These are phyloP conservation scores for Didymodactylos carnosus DNA, from an alignment of 2,888 invertebrate genomes.

Conservation along the genomic window DNA sequence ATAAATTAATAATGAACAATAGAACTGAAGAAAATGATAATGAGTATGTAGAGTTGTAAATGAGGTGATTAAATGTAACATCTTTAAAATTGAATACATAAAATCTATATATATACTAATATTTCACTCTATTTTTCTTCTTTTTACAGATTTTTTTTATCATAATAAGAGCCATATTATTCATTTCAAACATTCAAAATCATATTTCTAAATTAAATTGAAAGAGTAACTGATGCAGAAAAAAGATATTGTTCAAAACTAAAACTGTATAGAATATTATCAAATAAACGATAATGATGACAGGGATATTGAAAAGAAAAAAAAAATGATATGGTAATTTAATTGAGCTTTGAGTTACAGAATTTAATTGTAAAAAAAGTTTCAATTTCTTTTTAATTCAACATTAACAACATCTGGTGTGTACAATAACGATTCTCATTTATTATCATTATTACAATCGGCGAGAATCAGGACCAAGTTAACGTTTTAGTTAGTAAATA, in stretches of 20 bases:
- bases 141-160: not conserved
- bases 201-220: not conserved
- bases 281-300: too few species aligned
- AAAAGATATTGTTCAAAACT: not conserved
- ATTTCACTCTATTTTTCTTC: not conserved
- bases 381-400: not conserved
- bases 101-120: too few species aligned
- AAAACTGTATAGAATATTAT: too few species aligned
- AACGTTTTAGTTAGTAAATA: not conserved
- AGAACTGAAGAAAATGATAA: not conserved
- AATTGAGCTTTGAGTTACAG: not conserved
- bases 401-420: not conserved
- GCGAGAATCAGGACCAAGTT: not conserved
- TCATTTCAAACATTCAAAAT: not conserved
- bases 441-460: not conserved
- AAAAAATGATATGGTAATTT: too few species aligned
- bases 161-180: not conserved
- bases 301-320: too few species aligned
- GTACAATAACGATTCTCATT: not conserved
- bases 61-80: too few species aligned
- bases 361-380: not conserved
- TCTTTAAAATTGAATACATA: too few species aligned
- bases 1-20: not conserved
- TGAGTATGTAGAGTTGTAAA: too few species aligned
- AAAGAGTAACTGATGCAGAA: not conserved